A percentile compares a stretch with the other conserved stretches of the same genome.
phyloP scores from a whole-genome alignment of 2,113 vertebrate genomes.

The Hemiprocne comata region DNA sequence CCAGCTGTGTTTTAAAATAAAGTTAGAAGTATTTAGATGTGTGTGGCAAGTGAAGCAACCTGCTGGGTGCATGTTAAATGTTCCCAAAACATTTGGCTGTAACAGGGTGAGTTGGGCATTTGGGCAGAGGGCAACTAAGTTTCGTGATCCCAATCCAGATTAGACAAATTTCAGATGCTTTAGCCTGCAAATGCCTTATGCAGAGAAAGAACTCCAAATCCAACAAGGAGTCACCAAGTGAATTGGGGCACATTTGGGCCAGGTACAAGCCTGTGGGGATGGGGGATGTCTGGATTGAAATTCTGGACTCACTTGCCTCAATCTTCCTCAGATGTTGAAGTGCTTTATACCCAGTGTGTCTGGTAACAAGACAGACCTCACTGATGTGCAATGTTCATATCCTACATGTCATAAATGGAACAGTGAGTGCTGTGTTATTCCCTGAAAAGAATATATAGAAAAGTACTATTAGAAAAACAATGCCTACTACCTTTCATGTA shows the following conservation, averaged over 20 bases:
- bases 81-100: rapidly evolving
- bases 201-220: background rate
- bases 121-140: background rate
- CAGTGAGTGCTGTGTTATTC: background rate
- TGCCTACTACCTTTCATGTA: background rate
- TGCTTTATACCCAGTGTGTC: background rate
- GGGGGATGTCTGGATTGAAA: background rate
- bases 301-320: background rate
- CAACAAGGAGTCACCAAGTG: rapidly evolving
- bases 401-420: background rate
- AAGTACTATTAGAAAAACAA: background rate
- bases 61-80: rapidly evolving
- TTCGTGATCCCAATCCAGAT: too few species aligned
- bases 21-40: rapidly evolving
- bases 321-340: background rate
- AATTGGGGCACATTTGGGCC: background rate
- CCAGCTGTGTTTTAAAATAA: background rate
- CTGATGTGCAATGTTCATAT: background rate
- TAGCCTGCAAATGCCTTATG: background rate
- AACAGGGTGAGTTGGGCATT: rapidly evolving
- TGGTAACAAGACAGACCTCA: background rate
- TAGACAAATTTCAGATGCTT: background rate
- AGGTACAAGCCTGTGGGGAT: background rate
- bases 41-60: rapidly evolving
- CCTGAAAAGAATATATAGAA: background rate